Conservation (phyloP, 2,113 vertebrate genomes). For the Perognathus longimembris region DNA sequence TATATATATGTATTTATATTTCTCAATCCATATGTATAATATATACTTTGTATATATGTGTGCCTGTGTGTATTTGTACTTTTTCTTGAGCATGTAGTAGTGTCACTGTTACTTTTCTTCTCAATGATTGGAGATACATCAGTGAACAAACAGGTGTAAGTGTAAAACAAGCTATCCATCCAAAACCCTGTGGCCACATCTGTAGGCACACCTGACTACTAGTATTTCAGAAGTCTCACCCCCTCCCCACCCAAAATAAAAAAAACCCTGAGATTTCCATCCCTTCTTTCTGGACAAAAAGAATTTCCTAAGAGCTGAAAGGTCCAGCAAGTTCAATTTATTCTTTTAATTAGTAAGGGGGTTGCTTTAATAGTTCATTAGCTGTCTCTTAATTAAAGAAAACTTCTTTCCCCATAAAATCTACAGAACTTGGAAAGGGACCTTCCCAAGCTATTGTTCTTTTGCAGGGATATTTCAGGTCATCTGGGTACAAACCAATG, state of each 20-base stretch:
- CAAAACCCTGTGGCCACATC: rapidly evolving
- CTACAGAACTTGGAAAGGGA: not conserved
- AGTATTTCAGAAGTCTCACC: not conserved
- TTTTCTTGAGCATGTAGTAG: not conserved
- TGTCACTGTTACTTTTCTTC: not conserved
- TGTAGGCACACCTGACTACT: rapidly evolving
- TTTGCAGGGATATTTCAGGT: not conserved
- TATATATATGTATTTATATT: not conserved
- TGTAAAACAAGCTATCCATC: not conserved
- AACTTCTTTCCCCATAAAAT: not conserved
- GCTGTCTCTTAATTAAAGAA: constrained; percentile 65
- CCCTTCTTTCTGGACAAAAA: not conserved
- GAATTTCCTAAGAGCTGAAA: constrained; percentile 39
- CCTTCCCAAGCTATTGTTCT: not conserved
- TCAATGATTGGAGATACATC: not conserved
- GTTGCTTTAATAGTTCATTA: constrained; percentile 72
- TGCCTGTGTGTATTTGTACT: too few relatives aligned
- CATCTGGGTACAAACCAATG: not conserved
- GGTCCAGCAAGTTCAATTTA: constrained; percentile 67
- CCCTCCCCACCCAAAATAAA: too few relatives aligned
- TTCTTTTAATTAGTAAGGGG: constrained; percentile 67
- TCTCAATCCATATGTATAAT: not conserved
- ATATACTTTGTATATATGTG: not conserved
- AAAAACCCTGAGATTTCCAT: not conserved
- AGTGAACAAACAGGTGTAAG: not conserved